Evolutionary conservation across 2,113 vertebrate genomes (phyloP).

Genomic region (Cyanistes caeruleus): DNA sequence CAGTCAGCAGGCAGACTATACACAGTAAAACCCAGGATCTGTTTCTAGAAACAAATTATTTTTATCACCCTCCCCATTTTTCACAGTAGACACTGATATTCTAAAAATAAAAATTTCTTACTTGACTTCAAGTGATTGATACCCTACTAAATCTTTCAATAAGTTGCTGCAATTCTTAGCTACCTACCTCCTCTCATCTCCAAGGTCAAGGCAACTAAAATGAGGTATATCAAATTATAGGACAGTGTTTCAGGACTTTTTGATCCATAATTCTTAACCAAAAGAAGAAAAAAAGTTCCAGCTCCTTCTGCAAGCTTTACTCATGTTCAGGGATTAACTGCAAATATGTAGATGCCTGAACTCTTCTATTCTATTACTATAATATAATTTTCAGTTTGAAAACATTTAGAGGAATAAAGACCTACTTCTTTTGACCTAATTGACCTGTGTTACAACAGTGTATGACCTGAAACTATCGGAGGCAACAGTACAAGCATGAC

Average conservation of each 20-base stretch:
- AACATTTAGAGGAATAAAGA: not conserved
- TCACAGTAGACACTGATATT: not conserved
- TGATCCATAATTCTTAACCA: not conserved
- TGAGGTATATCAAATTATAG: not conserved
- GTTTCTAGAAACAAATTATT: not conserved
- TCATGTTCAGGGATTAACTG: not conserved
- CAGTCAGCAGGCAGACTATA: not conserved
- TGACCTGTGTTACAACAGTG: not conserved
- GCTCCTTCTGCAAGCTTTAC: not conserved
- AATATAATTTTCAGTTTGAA: not conserved
- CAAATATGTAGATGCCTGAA: not conserved
- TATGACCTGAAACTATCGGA: not conserved
- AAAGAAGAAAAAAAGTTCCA: not conserved
- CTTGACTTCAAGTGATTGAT: not conserved
- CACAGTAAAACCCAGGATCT: not conserved
- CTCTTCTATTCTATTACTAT: not conserved
- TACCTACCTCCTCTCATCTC: not conserved
- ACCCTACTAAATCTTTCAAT: not conserved
- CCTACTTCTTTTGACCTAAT: not conserved
- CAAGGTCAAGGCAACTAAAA: not conserved
- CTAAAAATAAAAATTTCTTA: not conserved
- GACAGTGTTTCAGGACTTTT: not conserved
- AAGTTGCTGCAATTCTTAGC: not conserved
- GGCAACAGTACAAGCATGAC: not conserved
- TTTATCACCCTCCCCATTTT: not conserved